These are phyloP conservation scores for Ctenosaura bakeri DNA, from an alignment of 2,797 vertebrate genomes.

Conservation along the genomic window DNA sequence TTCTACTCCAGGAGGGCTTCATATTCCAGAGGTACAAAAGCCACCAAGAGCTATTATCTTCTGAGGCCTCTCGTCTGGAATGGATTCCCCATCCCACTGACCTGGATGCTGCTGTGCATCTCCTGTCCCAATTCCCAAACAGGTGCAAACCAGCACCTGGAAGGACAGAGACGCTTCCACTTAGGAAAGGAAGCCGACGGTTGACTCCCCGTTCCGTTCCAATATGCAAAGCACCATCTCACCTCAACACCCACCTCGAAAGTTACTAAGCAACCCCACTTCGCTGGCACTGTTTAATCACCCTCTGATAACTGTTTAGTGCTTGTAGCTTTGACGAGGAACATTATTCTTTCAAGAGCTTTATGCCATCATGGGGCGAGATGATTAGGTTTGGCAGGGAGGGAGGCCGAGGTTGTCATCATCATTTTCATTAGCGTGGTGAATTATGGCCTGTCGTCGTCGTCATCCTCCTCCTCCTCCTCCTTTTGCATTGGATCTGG, in stretches of 20 bases:
- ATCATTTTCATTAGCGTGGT: conserved; percentile 75
- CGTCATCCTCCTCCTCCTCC: background rate
- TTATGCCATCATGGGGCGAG: conserved; percentile 47
- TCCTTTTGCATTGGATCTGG: conserved; percentile 20
- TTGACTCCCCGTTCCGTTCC: conserved; percentile 36
- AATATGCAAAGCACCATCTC: conserved; percentile 12
- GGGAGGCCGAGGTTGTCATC: conserved; percentile 70
- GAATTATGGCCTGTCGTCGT: conserved; percentile 71
- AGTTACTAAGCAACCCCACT: conserved; percentile 44
- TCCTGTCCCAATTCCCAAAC: too few species aligned
- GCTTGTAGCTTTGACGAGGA: conserved; percentile 57
- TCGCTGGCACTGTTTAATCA: conserved; percentile 44
- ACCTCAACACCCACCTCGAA: conserved; percentile 4
- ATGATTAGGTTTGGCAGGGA: conserved; percentile 71
- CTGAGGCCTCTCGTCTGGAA: too few species aligned
- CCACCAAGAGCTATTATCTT: too few species aligned
- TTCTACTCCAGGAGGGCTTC: too few species aligned
- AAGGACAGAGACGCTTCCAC: too few species aligned
- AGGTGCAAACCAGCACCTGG: background rate
- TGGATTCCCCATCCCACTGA: background rate
- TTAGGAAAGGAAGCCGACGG: background rate
- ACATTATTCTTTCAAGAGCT: conserved; percentile 66
- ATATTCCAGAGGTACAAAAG: too few species aligned
- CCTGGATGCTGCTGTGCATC: too few species aligned
- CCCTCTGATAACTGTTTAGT: conserved; percentile 61